Conservation (phyloP, 2,797 vertebrate genomes). For the Anableps anableps region DNA sequence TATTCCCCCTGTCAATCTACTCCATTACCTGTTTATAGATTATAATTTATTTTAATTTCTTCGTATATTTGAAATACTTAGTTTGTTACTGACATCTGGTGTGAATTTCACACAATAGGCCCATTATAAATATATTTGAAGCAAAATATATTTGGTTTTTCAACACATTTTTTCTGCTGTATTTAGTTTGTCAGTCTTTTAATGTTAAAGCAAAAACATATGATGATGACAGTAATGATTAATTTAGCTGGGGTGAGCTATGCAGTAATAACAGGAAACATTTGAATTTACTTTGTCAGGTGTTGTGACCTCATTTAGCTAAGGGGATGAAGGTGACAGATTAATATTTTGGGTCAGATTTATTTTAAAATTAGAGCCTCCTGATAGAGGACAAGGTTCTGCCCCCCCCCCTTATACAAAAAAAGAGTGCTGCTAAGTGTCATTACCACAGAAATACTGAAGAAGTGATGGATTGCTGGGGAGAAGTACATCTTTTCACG, state of each 20-base stretch:
- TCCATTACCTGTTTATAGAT: background rate
- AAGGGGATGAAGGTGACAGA: slow-evolving; percentile 1
- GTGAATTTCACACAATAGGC: background rate
- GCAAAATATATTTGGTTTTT: background rate
- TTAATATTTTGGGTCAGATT: slow-evolving; percentile 33
- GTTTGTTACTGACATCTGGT: background rate
- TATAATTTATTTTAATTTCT: too few relatives aligned
- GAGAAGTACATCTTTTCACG: slow-evolving; percentile 22
- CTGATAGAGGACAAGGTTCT: slow-evolving; percentile 32
- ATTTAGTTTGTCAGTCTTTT: background rate
- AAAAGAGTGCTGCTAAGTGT: slow-evolving; percentile 36
- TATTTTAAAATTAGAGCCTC: slow-evolving; percentile 24
- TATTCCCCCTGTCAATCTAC: background rate
- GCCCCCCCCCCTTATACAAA: slow-evolving; percentile 36
- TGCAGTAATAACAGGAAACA: background rate
- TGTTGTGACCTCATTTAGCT: slow-evolving; percentile 21
- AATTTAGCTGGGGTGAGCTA: slow-evolving; percentile 30
- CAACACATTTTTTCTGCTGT: background rate
- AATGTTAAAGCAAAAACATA: slow-evolving; percentile 19
- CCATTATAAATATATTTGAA: background rate
- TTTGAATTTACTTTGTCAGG: background rate
- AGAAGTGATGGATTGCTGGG: slow-evolving; percentile 60
- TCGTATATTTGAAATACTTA: background rate
- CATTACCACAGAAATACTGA: slow-evolving; percentile 69
- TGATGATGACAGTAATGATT: slow-evolving; percentile 10